phyloP scores from a whole-genome alignment of 1,140 invertebrate species.

The Drosophila athabasca region DNA sequence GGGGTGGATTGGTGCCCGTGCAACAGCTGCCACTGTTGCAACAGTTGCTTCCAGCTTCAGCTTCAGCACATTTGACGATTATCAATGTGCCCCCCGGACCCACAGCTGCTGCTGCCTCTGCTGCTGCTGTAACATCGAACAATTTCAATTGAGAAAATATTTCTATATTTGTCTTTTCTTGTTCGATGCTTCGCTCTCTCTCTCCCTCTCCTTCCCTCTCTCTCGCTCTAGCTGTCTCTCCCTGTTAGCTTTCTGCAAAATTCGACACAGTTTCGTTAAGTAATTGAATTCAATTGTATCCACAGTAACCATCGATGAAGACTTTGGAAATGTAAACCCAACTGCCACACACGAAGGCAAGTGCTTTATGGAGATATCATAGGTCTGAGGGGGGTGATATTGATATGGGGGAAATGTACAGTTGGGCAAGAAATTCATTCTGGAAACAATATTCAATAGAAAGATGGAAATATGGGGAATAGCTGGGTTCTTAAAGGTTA shows the following conservation, averaged over 20 bases:
- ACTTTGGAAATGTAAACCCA: background rate
- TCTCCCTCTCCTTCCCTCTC: too few relatives aligned
- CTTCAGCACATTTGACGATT: constrained; percentile 57
- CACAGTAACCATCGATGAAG: constrained; percentile 25
- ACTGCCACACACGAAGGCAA: too few relatives aligned
- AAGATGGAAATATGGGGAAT: too few relatives aligned
- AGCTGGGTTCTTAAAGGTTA: too few relatives aligned
- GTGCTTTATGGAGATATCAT: too few relatives aligned
- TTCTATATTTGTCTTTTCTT: constrained; percentile 54
- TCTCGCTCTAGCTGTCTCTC: background rate
- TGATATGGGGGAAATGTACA: too few relatives aligned
- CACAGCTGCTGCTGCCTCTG: constrained; percentile 1
- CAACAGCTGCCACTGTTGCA: constrained; percentile 36
- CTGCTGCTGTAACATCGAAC: background rate
- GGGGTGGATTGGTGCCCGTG: background rate
- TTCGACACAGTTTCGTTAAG: constrained; percentile 55
- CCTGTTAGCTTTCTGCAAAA: constrained; percentile 17
- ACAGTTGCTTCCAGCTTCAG: constrained; percentile 1
- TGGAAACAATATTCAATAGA: too few relatives aligned
- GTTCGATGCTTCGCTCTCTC: background rate
- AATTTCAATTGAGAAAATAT: constrained; percentile 33
- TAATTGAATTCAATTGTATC: constrained; percentile 73
- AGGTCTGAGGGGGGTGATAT: too few relatives aligned
- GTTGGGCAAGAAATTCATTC: too few relatives aligned
- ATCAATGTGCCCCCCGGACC: constrained; percentile 15